phyloP scores from a whole-genome alignment of 2,797 vertebrate genomes.

The Argyrosomus regius region DNA sequence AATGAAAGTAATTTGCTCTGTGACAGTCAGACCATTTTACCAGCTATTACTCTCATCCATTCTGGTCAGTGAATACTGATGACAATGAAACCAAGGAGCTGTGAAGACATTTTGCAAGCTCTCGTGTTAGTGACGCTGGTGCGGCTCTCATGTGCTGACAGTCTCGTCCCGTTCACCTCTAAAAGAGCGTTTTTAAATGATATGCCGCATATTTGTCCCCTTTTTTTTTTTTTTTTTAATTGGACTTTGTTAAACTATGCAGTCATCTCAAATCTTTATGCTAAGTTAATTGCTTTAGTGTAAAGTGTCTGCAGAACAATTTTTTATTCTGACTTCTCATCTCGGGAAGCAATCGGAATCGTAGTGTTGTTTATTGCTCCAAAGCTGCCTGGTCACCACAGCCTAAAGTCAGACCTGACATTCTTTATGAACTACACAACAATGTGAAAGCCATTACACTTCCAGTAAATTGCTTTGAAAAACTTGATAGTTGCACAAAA shows the following conservation, averaged over 20 bases:
- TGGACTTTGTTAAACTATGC: constrained; percentile 15
- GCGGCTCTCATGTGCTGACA: constrained; percentile 40
- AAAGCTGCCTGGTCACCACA: constrained; percentile 42
- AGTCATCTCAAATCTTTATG: constrained; percentile 4
- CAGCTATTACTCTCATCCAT: constrained; percentile 80
- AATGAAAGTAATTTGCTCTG: constrained; percentile 81
- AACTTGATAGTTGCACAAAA: constrained; percentile 56
- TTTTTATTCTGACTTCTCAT: constrained; percentile 27
- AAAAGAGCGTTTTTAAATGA: constrained; percentile 34
- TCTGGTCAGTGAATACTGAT: constrained; percentile 82
- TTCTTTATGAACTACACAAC: constrained; percentile 59
- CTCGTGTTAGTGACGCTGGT: constrained; percentile 63
- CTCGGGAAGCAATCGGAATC: constrained; percentile 7
- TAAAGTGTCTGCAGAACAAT: constrained; percentile 3
- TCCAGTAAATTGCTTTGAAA: constrained; percentile 63
- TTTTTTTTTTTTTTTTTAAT: neutral
- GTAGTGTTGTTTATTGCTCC: constrained; percentile 48
- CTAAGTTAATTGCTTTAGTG: constrained; percentile 5
- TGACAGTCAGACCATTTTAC: constrained; percentile 79
- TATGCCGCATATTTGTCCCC: constrained; percentile 2
- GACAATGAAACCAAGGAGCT: constrained; percentile 77
- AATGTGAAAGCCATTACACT: constrained; percentile 64
- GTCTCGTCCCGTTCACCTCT: constrained; percentile 45
- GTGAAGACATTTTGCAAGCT: constrained; percentile 73
- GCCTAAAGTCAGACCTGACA: constrained; percentile 50